These are phyloP conservation scores for Tinea semifulvella DNA, from an alignment of 2,888 invertebrate species.

Conservation along the genomic window DNA sequence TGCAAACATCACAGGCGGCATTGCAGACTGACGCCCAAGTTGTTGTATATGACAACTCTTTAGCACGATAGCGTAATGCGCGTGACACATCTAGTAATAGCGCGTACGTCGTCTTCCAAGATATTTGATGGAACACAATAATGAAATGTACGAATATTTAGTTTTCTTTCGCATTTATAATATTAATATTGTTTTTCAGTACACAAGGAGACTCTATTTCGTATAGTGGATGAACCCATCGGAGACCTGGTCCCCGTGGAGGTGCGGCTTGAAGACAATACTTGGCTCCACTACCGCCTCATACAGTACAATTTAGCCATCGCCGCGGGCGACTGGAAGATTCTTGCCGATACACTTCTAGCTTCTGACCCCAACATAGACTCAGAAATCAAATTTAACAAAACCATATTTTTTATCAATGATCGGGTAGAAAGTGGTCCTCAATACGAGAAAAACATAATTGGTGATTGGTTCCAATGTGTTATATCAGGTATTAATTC, in stretches of 20 bases:
- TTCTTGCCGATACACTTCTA: conserved; percentile 18
- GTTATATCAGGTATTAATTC: conserved; percentile 40
- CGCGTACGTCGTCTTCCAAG: too few species aligned
- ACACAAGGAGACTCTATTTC: conserved; percentile 62
- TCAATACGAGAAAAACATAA: neutral
- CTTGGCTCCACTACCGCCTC: conserved; percentile 55
- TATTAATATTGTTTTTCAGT: too few species aligned
- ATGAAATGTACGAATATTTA: too few species aligned
- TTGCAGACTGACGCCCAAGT: too few species aligned
- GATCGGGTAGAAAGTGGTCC: conserved; percentile 25
- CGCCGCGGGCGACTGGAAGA: conserved; percentile 39
- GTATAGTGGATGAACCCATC: conserved; percentile 39
- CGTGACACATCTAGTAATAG: too few species aligned
- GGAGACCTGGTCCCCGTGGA: conserved; percentile 40
- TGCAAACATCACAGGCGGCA: too few species aligned
- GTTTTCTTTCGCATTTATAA: too few species aligned
- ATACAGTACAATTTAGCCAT: conserved; percentile 52
- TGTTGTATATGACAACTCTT: too few species aligned
- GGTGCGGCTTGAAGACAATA: conserved; percentile 37
- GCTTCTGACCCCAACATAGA: conserved; percentile 36
- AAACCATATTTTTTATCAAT: neutral
- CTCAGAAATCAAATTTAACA: conserved; percentile 26
- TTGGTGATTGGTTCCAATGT: conserved; percentile 33
- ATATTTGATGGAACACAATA: too few species aligned
- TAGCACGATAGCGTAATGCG: too few species aligned